Percentiles rank a stretch among this genome's conserved stretches.
phyloP scores from a whole-genome alignment of 1,140 invertebrate species.

The Rhopalosiphum maidis region DNA sequence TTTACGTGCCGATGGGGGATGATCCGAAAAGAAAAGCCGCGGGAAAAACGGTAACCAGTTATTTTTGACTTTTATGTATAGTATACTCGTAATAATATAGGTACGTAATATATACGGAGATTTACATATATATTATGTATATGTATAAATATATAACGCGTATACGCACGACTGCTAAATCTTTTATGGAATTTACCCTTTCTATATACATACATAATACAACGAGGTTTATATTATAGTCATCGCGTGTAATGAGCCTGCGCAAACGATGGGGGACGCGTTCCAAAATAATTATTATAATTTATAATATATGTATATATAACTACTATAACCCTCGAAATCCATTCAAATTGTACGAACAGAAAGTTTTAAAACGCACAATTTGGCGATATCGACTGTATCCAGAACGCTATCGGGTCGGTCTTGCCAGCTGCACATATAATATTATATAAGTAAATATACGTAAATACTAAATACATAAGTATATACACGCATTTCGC shows the following conservation, averaged over 20 bases:
- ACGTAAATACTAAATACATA: too few relatives aligned
- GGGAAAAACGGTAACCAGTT: conserved; percentile 19
- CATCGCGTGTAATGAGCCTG: background rate
- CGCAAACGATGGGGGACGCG: background rate
- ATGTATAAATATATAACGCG: background rate
- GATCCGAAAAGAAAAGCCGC: background rate
- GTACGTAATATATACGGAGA: background rate
- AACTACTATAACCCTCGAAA: background rate
- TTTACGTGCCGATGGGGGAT: background rate
- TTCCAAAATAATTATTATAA: background rate
- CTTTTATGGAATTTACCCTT: background rate
- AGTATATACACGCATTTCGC: background rate
- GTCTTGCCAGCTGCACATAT: background rate
- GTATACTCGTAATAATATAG: background rate
- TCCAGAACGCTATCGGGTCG: background rate
- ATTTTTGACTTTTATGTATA: background rate
- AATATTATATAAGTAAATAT: background rate
- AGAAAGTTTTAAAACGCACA: background rate
- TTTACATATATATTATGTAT: background rate
- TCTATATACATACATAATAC: background rate
- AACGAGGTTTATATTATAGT: background rate
- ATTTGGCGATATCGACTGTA: background rate
- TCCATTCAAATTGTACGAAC: background rate
- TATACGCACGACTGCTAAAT: background rate
- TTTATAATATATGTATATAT: background rate